phyloP scores from a whole-genome alignment of 2,797 vertebrate genomes.

The Gallirallus australis region DNA sequence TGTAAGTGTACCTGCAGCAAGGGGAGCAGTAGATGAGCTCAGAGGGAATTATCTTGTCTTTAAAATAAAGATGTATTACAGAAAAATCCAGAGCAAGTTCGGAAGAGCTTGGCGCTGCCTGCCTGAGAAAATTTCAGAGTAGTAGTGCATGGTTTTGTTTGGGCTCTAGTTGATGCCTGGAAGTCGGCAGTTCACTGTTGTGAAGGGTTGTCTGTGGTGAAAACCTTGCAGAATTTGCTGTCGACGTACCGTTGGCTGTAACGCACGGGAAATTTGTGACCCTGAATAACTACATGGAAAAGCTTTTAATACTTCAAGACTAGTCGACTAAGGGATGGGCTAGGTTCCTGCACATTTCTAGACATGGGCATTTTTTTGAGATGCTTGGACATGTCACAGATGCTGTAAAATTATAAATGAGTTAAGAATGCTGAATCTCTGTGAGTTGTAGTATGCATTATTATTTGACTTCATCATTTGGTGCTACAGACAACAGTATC shows the following conservation, averaged over 20 bases:
- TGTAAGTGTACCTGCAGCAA: constrained; percentile 87
- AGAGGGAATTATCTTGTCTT: background rate
- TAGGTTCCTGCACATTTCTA: background rate
- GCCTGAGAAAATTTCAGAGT: background rate
- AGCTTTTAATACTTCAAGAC: background rate
- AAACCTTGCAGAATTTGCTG: background rate
- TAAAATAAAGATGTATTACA: background rate
- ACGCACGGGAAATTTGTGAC: background rate
- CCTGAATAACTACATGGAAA: background rate
- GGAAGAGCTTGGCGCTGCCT: background rate
- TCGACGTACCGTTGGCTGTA: background rate
- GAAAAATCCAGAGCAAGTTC: background rate
- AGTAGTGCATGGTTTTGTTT: background rate
- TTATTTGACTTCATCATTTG: background rate
- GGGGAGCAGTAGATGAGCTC: background rate
- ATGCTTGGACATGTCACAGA: background rate
- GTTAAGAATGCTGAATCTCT: background rate
- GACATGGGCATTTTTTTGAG: background rate
- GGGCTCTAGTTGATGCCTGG: background rate
- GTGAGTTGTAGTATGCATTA: rapidly evolving
- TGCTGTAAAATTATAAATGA: background rate
- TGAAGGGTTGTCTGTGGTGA: background rate
- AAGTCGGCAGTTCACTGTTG: background rate
- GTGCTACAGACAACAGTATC: background rate
- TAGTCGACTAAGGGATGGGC: background rate